A percentile compares a stretch with the other conserved stretches of the same genome.
These are phyloP conservation scores for Syrrhaptes paradoxus DNA, from an alignment of 2,113 vertebrate genomes.

Conservation along the genomic window DNA sequence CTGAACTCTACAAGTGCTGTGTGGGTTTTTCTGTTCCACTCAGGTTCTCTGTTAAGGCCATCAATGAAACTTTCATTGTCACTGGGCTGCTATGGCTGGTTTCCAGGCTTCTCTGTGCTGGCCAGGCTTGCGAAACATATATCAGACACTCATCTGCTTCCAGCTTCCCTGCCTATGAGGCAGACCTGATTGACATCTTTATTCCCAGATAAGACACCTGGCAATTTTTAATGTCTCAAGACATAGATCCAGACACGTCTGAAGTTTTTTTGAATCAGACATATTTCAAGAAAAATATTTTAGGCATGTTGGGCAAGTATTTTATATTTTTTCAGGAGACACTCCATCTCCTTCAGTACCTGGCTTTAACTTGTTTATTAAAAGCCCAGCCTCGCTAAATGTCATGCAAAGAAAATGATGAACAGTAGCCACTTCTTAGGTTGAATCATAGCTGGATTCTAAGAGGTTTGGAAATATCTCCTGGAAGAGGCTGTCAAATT, in stretches of 20 bases:
- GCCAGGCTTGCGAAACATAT: background rate
- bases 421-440: background rate
- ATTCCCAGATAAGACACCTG: background rate
- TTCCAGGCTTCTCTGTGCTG: background rate
- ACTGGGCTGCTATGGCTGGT: background rate
- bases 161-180: background rate
- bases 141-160: background rate
- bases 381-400: background rate
- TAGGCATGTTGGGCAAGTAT: background rate
- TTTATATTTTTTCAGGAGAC: background rate
- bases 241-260: background rate
- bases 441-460: background rate
- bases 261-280: background rate
- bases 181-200: background rate
- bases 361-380: background rate
- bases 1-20: background rate
- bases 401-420: background rate
- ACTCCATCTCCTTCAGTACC: background rate
- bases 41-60: background rate
- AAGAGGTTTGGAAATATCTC: background rate
- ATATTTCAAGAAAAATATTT: background rate
- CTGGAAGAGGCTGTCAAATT: background rate
- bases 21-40: background rate
- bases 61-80: background rate
- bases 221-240: background rate